Conservation (phyloP, 2,113 vertebrate genomes). For the Protomyctophum bolini region DNA sequence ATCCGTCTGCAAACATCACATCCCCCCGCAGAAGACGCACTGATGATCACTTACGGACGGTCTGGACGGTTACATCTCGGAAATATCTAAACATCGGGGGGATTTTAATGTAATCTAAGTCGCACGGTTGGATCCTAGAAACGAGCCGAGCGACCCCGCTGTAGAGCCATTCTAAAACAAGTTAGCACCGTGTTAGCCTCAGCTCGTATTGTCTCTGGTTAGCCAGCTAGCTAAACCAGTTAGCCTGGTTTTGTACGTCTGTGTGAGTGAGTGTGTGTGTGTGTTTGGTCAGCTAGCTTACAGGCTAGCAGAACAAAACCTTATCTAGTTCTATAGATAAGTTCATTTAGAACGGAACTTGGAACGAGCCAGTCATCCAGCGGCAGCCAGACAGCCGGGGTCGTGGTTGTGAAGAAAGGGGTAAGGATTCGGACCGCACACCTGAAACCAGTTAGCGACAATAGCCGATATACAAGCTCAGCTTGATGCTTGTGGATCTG, state of each 20-base stretch:
- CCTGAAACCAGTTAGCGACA: too few relatives aligned
- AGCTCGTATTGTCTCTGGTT: conserved; percentile 56
- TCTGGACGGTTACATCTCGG: neutral
- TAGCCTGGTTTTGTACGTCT: conserved; percentile 24
- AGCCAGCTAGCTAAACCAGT: conserved; percentile 42
- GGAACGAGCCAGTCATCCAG: too few relatives aligned
- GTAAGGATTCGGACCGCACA: too few relatives aligned
- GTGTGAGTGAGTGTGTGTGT: neutral
- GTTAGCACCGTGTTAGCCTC: conserved; percentile 16
- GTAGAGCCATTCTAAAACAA: neutral
- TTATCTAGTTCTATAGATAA: neutral
- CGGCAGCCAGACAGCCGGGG: too few relatives aligned
- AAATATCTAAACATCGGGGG: neutral
- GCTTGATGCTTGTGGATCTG: too few relatives aligned
- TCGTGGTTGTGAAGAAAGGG: too few relatives aligned
- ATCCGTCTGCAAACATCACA: conserved; percentile 87
- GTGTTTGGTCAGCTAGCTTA: conserved; percentile 26
- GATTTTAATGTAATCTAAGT: neutral
- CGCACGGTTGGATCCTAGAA: neutral
- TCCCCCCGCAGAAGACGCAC: conserved; percentile 4
- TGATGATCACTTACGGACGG: neutral
- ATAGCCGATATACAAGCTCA: too few relatives aligned
- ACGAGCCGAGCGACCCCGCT: conserved; percentile 17
- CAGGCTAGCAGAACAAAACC: neutral
- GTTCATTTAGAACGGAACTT: conserved; percentile 10